Percentiles rank a stretch among this genome's conserved stretches.
These are phyloP conservation scores for Epicampocera succincta DNA, from an alignment of 2,888 invertebrate species.

Conservation along the genomic window DNA sequence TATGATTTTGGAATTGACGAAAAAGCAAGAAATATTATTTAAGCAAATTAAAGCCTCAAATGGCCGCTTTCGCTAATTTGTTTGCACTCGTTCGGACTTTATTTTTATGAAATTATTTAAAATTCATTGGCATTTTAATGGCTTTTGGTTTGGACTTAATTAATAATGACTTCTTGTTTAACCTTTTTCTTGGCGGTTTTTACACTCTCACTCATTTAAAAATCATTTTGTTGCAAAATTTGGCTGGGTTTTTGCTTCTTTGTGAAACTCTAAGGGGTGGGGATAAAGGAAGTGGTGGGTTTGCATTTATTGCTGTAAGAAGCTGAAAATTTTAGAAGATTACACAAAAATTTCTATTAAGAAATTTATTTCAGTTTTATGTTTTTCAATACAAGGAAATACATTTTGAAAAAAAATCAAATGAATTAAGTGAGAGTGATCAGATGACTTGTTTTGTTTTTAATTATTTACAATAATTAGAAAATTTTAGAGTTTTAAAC, in stretches of 20 bases:
- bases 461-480: conserved; percentile 17
- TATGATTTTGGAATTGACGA: conserved; percentile 42
- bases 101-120: conserved; percentile 5
- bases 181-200: conserved; percentile 15
- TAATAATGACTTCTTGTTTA: conserved; percentile 22
- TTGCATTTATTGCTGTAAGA: conserved; percentile 17
- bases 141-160: conserved; percentile 28
- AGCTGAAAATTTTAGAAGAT: conserved; percentile 64
- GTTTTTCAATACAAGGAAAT: conserved; percentile 2
- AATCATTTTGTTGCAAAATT: conserved; percentile 46
- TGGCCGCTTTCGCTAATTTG: not conserved
- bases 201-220: conserved; percentile 56
- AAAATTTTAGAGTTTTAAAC: not conserved
- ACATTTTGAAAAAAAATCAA: conserved; percentile 15
- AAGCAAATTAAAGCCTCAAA: conserved; percentile 24
- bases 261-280: conserved; percentile 2
- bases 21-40: not conserved
- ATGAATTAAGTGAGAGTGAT: conserved; percentile 56
- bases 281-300: conserved; percentile 13
- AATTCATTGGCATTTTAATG: conserved; percentile 38
- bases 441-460: conserved; percentile 27
- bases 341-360: conserved; percentile 59
- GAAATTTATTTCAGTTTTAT: conserved; percentile 24
- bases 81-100: not conserved
- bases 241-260: conserved; percentile 22